Evolutionary conservation across 23 tunicate species (phyloP).

Genomic region (Styela clava): DNA sequence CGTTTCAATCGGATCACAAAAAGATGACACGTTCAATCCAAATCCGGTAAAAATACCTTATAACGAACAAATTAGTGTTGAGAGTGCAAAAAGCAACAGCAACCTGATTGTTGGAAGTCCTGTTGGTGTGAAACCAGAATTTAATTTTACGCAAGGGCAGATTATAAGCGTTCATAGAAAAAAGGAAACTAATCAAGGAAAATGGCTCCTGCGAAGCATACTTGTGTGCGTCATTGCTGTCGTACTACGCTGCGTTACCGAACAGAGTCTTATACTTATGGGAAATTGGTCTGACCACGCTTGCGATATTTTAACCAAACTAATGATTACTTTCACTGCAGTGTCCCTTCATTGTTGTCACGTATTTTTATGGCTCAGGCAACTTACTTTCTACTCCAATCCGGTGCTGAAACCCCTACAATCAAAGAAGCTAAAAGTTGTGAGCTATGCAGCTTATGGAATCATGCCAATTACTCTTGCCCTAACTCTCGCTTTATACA

Average conservation of each 20-base stretch:
- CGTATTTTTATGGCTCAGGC: conserved; percentile 74
- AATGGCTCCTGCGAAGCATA: conserved; percentile 31
- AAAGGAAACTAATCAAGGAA: conserved; percentile 19
- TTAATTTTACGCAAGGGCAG: background rate
- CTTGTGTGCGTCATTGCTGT: conserved; percentile 21
- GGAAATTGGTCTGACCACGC: conserved; percentile 40
- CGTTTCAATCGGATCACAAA: background rate
- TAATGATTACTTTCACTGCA: conserved; percentile 48
- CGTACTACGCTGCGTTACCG: conserved; percentile 22
- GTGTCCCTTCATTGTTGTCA: conserved; percentile 52
- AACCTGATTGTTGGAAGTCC: background rate
- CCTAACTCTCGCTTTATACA: conserved; percentile 28
- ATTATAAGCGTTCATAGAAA: conserved; percentile 3
- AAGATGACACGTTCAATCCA: background rate
- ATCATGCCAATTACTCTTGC: conserved; percentile 50
- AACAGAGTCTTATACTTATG: conserved; percentile 26
- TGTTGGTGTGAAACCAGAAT: background rate
- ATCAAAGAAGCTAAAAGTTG: conserved; percentile 32
- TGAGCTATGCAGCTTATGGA: conserved; percentile 46
- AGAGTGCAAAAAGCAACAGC: conserved; percentile 22
- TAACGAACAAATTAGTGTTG: conserved; percentile 22
- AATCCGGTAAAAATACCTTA: background rate
- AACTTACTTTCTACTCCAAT: conserved; percentile 58
- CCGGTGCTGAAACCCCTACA: conserved; percentile 38
- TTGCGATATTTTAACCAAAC: conserved; percentile 43